These are phyloP conservation scores for Boulengeromyrus knoepffleri DNA, from an alignment of 2,113 vertebrate genomes.

Conservation along the genomic window DNA sequence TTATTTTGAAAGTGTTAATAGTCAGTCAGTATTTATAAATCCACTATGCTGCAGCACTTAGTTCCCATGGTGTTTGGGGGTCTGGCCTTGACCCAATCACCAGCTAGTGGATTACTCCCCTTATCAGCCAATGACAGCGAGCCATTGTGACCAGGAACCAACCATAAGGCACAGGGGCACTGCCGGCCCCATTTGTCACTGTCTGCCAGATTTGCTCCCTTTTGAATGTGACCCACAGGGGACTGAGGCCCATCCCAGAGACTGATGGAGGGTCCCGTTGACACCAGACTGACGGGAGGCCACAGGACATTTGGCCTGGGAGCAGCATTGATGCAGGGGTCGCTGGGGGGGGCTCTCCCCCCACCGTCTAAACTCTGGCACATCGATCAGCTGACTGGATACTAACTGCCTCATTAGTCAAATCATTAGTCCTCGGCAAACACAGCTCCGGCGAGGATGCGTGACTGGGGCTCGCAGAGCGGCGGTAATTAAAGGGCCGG, in stretches of 20 bases:
- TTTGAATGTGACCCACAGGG: slow-evolving; percentile 22
- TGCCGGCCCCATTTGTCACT: slow-evolving; percentile 52
- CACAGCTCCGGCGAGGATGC: slow-evolving; percentile 71
- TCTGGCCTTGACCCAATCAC: slow-evolving; percentile 41
- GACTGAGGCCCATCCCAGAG: slow-evolving; percentile 34
- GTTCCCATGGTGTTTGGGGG: not conserved
- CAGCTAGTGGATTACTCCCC: slow-evolving; percentile 29
- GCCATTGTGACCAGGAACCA: slow-evolving; percentile 41
- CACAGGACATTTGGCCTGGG: slow-evolving; percentile 9
- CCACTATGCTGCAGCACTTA: not conserved
- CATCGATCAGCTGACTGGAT: slow-evolving; percentile 73
- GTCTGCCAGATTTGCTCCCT: slow-evolving; percentile 49
- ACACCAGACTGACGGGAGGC: slow-evolving; percentile 25
- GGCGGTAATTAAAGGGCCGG: slow-evolving; percentile 75
- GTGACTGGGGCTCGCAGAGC: slow-evolving; percentile 70
- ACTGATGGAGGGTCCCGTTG: slow-evolving; percentile 19
- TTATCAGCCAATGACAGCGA: slow-evolving; percentile 58
- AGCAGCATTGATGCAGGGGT: not conserved
- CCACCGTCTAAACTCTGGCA: slow-evolving; percentile 49
- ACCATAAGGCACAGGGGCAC: slow-evolving; percentile 39
- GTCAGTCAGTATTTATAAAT: not conserved
- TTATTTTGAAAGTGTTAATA: not conserved
- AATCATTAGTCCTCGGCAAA: slow-evolving; percentile 75
- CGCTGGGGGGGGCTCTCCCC: not conserved
- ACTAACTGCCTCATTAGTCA: slow-evolving; percentile 89